phyloP scores from a whole-genome alignment of 2,113 vertebrate species.

The Oxygymnocypris stewartii region DNA sequence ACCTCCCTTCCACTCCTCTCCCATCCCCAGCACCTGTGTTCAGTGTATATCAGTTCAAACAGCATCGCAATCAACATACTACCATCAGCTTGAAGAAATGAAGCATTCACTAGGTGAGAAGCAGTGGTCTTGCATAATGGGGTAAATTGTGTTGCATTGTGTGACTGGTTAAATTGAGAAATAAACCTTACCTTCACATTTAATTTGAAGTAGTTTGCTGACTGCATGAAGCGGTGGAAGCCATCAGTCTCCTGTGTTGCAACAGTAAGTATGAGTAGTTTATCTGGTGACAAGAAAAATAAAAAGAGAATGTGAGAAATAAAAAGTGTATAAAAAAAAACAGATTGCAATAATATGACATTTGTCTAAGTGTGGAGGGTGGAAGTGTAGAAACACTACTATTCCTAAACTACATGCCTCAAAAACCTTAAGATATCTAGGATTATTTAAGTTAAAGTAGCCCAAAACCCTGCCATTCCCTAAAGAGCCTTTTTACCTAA shows the following conservation, averaged over 20 bases:
- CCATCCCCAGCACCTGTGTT: constrained; percentile 87
- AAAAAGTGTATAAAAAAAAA: background rate
- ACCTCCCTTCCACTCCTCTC: constrained; percentile 89
- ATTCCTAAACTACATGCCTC: background rate
- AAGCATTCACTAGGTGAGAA: background rate
- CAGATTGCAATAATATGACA: background rate
- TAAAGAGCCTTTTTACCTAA: constrained; percentile 51
- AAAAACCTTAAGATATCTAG: background rate
- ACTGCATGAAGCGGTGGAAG: constrained; percentile 90
- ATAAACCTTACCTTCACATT: constrained; percentile 85
- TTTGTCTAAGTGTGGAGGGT: background rate
- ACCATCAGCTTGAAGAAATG: background rate
- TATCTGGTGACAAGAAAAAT: constrained; percentile 74
- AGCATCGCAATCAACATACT: background rate
- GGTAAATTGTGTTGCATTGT: background rate
- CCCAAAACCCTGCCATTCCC: constrained; percentile 46
- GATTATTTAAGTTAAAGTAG: background rate
- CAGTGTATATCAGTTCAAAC: background rate
- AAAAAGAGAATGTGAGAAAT: background rate
- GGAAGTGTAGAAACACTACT: background rate
- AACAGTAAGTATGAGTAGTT: constrained; percentile 90
- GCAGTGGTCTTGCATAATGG: background rate
- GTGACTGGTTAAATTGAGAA: background rate
- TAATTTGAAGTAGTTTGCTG: constrained; percentile 92
- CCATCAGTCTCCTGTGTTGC: constrained; percentile 92